phyloP scores from a whole-genome alignment of 2,797 vertebrate genomes.

The Otolemur crassicaudatus region DNA sequence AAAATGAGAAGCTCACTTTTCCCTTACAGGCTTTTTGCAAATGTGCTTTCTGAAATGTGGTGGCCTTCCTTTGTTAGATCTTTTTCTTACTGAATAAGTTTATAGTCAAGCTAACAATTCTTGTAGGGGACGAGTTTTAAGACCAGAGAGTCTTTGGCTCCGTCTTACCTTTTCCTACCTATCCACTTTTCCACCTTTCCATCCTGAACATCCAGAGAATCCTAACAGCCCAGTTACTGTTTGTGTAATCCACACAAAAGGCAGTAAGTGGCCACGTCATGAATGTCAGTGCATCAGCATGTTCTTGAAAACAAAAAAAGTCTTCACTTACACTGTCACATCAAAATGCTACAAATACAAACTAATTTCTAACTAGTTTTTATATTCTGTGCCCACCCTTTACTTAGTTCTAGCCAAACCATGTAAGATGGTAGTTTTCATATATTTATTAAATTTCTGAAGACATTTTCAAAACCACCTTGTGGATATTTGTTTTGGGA shows the following conservation, averaged over 20 bases:
- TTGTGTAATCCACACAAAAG: not conserved
- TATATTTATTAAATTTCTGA: not conserved
- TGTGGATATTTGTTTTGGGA: constrained; percentile 33
- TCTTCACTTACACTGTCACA: not conserved
- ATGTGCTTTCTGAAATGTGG: constrained; percentile 52
- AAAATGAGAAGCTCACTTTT: constrained; percentile 25
- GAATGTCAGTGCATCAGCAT: not conserved
- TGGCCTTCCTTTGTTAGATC: not conserved
- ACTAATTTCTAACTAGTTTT: not conserved
- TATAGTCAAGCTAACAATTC: not conserved
- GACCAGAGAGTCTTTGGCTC: not conserved
- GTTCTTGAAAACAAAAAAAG: not conserved
- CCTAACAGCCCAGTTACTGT: not conserved
- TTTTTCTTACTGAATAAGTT: not conserved
- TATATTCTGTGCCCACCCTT: not conserved
- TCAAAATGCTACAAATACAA: not conserved
- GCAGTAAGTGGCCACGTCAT: not conserved
- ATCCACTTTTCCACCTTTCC: not conserved
- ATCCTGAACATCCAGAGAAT: not conserved
- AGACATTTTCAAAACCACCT: not conserved
- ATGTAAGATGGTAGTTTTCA: not conserved
- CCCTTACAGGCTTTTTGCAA: not conserved
- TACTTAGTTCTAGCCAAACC: not conserved
- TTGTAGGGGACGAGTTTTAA: not conserved
- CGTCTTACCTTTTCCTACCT: not conserved